Evolutionary conservation across 2,888 invertebrate species (phyloP).

Genomic region (Neelides folsomi): DNA sequence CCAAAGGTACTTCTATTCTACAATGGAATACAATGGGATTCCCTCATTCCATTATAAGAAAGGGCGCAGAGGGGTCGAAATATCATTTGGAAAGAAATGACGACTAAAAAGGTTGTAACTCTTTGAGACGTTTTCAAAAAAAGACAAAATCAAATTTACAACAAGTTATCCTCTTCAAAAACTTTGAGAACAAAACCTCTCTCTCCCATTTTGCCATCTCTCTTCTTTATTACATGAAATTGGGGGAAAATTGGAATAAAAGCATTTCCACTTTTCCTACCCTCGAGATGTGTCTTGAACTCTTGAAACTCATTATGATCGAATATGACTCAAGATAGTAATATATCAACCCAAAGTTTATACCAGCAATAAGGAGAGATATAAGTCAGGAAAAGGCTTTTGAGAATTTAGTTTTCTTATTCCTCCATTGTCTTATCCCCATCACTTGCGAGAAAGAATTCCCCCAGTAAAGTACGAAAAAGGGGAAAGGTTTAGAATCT

Average conservation of each 20-base stretch:
- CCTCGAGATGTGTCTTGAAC: not conserved
- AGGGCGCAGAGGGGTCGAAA: not conserved
- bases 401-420: too few relatives aligned
- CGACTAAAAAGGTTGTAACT: not conserved
- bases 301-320: too few relatives aligned
- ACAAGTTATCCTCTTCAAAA: constrained; percentile 19
- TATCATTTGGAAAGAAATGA: constrained; percentile 1
- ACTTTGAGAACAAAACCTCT: constrained; percentile 9
- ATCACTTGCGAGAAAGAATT: too few relatives aligned
- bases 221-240: constrained; percentile 13
- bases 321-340: too few relatives aligned
- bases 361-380: too few relatives aligned
- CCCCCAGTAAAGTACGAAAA: too few relatives aligned
- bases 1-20: too few relatives aligned
- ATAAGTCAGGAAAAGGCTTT: too few relatives aligned
- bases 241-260: constrained; percentile 33
- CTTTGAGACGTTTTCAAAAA: constrained; percentile 8
- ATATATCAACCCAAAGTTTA: too few relatives aligned
- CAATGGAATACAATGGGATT: too few relatives aligned
- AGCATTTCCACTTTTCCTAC: constrained; percentile 23
- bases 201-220: constrained; percentile 1
- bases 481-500: too few relatives aligned
- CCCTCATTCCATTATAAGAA: not conserved
- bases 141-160: constrained; percentile 31
- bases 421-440: too few relatives aligned